Evolutionary conservation across 2,797 vertebrate genomes (phyloP), one percentile per base, ranked within the genome.

Genomic region (Buphagus erythrorhynchus): DNA sequence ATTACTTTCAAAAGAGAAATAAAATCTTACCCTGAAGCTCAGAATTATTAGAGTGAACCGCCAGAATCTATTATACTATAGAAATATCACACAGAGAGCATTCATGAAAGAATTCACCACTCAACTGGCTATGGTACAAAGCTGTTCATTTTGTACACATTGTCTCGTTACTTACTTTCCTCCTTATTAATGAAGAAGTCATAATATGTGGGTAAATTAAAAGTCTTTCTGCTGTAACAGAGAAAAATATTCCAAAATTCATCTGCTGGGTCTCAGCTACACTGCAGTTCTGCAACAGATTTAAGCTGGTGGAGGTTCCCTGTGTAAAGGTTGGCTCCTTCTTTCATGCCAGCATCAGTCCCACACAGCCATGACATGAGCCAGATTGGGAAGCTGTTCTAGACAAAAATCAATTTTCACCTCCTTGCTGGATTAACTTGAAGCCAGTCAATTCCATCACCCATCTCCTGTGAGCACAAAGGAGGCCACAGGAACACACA

Each of bases 1-100:
- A 96, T 96, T 96, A 97, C 83, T 94, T 97, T 97, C 90, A 95
- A 97, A 97, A 97, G 95, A 97, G 96, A 97, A 97, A 97, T 97
- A 97, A 97, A 97, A 96, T 96, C 92, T 94, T 96, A 97, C 93
- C 94, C 94, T 91, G 90, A 97, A 97, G 94, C 95, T 96, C 94
- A 73, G 92, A 96, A 97, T 97, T 97, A 97, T 97, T 97, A 97
- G 85, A 96, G 80, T 89, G 96, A 97, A 90, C 97, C 96, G 96
- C 93, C 86, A 97, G 96, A 96, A 95, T 96, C 92, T 96, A 95
- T 96, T 97, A 94, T 96, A 75, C 48, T 93, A 92, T 96, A 97
- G 95, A 96, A 96, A 94, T 91, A 96, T 94, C 96, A 96, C 96
- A 97, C 96, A 96, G 96, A 95, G 96, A 96, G 89, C 72, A 88